Evolutionary conservation across 23 tunicate genomes (phyloP).

Genomic region (Trididemnum miniatum): DNA sequence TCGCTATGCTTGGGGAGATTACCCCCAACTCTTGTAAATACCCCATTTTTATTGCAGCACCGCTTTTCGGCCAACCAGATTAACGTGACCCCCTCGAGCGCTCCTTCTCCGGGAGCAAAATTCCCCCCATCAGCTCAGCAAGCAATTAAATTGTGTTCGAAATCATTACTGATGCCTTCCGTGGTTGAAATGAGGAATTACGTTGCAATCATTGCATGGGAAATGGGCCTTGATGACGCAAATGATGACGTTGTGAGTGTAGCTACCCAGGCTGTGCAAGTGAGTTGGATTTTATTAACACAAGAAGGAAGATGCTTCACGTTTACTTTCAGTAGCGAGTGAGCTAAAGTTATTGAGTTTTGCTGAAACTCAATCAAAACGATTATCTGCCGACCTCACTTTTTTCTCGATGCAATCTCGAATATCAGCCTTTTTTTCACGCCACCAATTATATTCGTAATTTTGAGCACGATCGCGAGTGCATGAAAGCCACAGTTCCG

Average conservation of each 20-base stretch:
- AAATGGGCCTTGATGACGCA: conserved; percentile 75
- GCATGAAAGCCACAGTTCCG: no score
- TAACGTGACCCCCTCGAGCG: not conserved
- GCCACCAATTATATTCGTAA: no score
- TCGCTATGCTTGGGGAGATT: not conserved
- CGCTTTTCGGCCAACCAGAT: conserved; percentile 43
- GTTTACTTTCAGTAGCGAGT: no score
- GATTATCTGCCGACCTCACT: no score
- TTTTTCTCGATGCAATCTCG: no score
- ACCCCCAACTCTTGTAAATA: not conserved
- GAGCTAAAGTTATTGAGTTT: no score
- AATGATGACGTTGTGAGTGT: conserved; percentile 44
- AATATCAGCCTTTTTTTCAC: no score
- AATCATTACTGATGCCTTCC: conserved; percentile 49
- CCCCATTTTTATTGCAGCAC: conserved; percentile 43
- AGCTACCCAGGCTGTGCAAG: conserved; percentile 65
- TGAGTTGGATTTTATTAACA: no score
- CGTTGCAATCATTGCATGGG: conserved; percentile 73
- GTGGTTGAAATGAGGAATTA: conserved; percentile 54
- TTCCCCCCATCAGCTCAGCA: not conserved
- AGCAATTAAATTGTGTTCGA: conserved; percentile 46
- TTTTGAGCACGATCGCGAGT: no score
- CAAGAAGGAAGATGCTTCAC: no score
- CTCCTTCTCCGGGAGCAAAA: not conserved
- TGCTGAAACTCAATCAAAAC: no score